Evolutionary conservation across 1,140 invertebrate species (phyloP), one percentile per base, ranked within the genome.

Genomic region (Drosophila pachea): DNA sequence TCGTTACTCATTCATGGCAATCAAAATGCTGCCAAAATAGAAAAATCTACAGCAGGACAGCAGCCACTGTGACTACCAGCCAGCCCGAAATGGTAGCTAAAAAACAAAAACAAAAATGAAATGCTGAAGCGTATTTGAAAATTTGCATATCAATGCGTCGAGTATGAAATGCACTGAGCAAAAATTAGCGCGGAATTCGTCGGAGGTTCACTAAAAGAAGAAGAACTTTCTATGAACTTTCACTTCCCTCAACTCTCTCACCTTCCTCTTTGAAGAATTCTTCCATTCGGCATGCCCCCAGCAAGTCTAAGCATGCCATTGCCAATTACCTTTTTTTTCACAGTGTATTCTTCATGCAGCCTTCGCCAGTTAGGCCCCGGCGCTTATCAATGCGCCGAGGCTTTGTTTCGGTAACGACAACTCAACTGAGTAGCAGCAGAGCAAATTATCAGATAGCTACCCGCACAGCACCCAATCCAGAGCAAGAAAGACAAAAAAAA

Each of bases 1-100:
- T 86, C 81, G 81, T 86, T 86, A 86, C 81, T 86, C 81, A 86
- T 86, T 86, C 81, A 86, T 86, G 76, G 74, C 81, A 86, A 84
- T 84, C 77, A 84, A 84, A 84, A 86, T 81, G 81, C 76, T 84
- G 81, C 76, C 81, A 81, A 86, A 84, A 81, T 77, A 79, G 74
- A 84, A 84, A 86, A 86, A 76, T 43, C 73, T 76, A 71, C 63
- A n/a, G 1, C 22, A 22, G 22, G 1, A 22, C 22, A 22, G 48
- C 54, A 50, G 50, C 49, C 54, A 43, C 43, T n/a, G 58, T 54
- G 61, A 22, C 35, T 22, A 38, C 53, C 12, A 2, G 12, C 12
- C 31, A n/a, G n/a, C 36, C 56, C 49, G 55, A 53, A 36, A 54
- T 31, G 48, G 36, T 54, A 65, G 48, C 42, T 31, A 54, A 70